Base-by-base conservation (phyloP, 92 coral and sea anemone genomes). In the Pocillopora grandis region DNA sequence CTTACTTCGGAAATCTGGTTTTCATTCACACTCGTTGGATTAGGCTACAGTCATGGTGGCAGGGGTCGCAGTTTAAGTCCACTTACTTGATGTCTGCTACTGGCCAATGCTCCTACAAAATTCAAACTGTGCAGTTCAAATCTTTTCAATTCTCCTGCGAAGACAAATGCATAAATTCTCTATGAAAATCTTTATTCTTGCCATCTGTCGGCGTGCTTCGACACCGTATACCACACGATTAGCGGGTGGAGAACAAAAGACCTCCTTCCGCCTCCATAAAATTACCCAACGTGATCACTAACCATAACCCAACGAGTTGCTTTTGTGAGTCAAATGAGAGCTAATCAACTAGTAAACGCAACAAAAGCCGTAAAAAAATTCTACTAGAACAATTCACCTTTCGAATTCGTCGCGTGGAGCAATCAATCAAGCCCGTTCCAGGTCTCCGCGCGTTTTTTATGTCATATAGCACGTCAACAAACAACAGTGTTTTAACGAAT, bases 391-490 rank as follows among this genome's bases (percentile, higher is more conserved):
- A 70, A 70, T 70, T 70, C 75, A 70, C 14, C 70, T 9, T 9
- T 66, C 1, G 70, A 66, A 66, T 66, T 35, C n/a, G 12, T 66
- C 31, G 35, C 21, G 70, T 9, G 35, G 31, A 20, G 14, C 70
- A 66, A 9, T 66, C 14, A 66, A 23, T 66, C 35, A 21, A 35
- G 33, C 73, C 23, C 12, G 75, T 70, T 49, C 75, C 57, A 20
- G 75, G 75, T 37, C 57, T 37, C 75, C 57, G 75, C 75, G 75
- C 75, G 42, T 70, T 70, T 70, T 70, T 69, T 42, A 42, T 42
- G 52, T 42, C 52, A 42, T 42, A 42, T 42, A 42, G 52, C 52
- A 42, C 52, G 52, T 42, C 52, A 42, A 2, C 52, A 42, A 42
- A 42, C 0, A 76, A 76, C 19, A 7, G 27, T 63, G 82, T 10